phyloP scores from a whole-genome alignment of 2,113 vertebrate genomes.

The Pomatorhinus ruficollis region DNA sequence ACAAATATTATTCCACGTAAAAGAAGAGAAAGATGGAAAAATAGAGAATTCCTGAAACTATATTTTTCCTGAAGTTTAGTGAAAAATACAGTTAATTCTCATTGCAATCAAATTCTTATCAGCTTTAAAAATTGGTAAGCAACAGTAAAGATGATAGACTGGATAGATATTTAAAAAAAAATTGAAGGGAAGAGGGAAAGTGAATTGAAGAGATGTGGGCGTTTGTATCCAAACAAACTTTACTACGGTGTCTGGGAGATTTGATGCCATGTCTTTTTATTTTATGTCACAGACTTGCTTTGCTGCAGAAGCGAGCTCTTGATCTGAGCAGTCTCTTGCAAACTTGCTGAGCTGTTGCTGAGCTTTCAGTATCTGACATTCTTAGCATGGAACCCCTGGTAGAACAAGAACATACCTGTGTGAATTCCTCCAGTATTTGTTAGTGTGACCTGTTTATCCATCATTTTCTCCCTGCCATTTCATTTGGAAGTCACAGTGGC shows the following conservation, averaged over 20 bases:
- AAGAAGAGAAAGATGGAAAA: background rate
- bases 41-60: background rate
- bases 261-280: background rate
- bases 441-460: background rate
- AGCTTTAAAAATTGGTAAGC: background rate
- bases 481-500: background rate
- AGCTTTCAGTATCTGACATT: background rate
- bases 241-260: background rate
- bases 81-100: background rate
- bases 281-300: background rate
- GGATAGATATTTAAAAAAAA: background rate
- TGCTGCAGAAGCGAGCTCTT: background rate
- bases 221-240: background rate
- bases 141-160: background rate
- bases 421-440: background rate
- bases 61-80: background rate
- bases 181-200: background rate
- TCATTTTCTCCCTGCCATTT: background rate
- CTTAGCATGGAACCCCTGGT: background rate
- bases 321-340: background rate
- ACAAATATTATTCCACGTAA: background rate
- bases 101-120: background rate
- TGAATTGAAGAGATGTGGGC: background rate
- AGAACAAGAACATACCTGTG: background rate
- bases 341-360: background rate